Conservation (phyloP, 2,888 invertebrate genomes). For the Argyra leucocephala region DNA sequence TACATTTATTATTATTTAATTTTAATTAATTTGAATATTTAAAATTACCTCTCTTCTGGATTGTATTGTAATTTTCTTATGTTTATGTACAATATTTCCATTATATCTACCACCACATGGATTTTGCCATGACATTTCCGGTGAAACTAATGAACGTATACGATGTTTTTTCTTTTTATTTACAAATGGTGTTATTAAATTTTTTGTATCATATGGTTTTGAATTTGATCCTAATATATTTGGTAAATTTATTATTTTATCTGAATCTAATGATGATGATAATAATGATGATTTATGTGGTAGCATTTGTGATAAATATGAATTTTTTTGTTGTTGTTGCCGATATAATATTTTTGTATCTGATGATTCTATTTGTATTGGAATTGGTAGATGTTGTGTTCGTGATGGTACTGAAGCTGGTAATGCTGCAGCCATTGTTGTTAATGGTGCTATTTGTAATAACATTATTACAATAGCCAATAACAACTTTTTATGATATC, state of each 20-base stretch:
- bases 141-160: conserved; percentile 24
- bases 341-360: no score
- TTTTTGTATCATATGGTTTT: background rate
- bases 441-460: conserved; percentile 18
- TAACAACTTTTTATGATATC: conserved; percentile 17
- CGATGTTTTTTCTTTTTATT: background rate
- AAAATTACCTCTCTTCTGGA: background rate
- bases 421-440: conserved; percentile 9
- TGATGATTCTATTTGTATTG: conserved; percentile 18
- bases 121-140: conserved; percentile 32
- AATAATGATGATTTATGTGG: background rate
- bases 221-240: background rate
- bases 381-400: no score
- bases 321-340: no score
- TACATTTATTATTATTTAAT: no score
- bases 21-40: background rate
- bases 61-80: background rate
- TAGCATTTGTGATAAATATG: no score
- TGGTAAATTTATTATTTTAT: background rate
- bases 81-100: background rate
- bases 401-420: conserved; percentile 16
- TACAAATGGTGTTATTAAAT: background rate
- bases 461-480: conserved; percentile 19
- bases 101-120: conserved; percentile 31
- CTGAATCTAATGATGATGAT: background rate